Base-by-base conservation (phyloP, 2,113 vertebrate genomes). In the Pseudorasbora parva region DNA sequence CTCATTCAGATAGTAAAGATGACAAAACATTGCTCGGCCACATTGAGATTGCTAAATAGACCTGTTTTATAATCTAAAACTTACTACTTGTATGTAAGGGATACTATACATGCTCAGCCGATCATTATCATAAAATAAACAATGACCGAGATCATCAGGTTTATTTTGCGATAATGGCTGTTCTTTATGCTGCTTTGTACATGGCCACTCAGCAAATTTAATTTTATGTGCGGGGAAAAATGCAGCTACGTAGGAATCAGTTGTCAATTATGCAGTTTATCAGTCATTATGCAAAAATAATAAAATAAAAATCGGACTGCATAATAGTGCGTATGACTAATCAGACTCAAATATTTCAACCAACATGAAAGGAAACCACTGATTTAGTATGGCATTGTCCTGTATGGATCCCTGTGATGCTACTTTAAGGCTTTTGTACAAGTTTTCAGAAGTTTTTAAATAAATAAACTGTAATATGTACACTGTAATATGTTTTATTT, bases 1-100 rank as follows among this genome's bases (percentile, higher is more conserved):
- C 76, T 68, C 1, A 27, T 68, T 19, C 78, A 87, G 91, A 87
- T 90, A 76, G 88, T 84, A 89, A 91, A 57, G 95, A 96, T 71
- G 94, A 85, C 8, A 96, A 94, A 84, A 90, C 91, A 87, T 95
- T 96, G 23, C 84, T 96, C 87, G 85, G 90, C 82, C 94, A 95
- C 80, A 78, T 84, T 80, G 86, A 87, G 5, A 45, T 72, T 2
- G 14, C 72, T 30, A 72, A 84, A 56, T 86, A 87, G 77, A 71
- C 7, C 7, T 3, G 49, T 37, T 30, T 81, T 41, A 45, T 51
- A 41, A 14, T 57, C 12, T 69, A n/a, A n/a, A n/a, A n/a, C 27
- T 14, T 12, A n/a, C 4, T 75, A 68, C 62, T 25, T 43, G 25
- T 47, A 23, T 76, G 49, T 80, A 64, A 21, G 45, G 12, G 30